A percentile compares a stretch with the other conserved stretches of the same genome.
phyloP scores from a whole-genome alignment of 2,113 vertebrate genomes.

The Castor canadensis region DNA sequence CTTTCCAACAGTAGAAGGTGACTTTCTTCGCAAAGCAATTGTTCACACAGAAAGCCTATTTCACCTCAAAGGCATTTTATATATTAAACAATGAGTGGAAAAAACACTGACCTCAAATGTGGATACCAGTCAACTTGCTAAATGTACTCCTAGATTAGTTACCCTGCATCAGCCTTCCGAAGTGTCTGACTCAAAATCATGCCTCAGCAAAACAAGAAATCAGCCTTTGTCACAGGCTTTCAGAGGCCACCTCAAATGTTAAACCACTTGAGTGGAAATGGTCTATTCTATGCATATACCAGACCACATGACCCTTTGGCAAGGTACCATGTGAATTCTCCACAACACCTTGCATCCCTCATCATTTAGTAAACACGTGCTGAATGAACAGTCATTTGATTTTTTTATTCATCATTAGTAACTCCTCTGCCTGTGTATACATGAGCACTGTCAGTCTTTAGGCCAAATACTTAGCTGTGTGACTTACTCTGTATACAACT shows the following conservation, averaged over 20 bases:
- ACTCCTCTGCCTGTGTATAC: background rate
- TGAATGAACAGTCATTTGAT: background rate
- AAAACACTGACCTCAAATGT: background rate
- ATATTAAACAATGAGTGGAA: slow-evolving; percentile 3
- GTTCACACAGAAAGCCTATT: background rate
- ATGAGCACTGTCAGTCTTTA: background rate
- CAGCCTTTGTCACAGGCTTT: background rate
- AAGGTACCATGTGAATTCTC: background rate
- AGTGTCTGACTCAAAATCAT: background rate
- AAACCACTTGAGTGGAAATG: background rate
- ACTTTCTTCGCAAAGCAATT: too few relatives aligned
- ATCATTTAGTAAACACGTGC: background rate
- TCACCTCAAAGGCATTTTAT: background rate
- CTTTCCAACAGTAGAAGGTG: background rate
- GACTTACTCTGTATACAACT: background rate
- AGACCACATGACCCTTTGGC: background rate
- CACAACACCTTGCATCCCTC: background rate
- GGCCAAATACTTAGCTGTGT: background rate
- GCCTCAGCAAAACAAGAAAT: background rate
- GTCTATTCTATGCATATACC: background rate
- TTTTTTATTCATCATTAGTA: background rate
- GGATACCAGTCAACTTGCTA: background rate
- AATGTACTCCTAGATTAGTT: background rate
- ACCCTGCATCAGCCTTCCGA: background rate
- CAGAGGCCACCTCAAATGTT: background rate